Percentiles rank a stretch among this genome's conserved stretches.
These are phyloP conservation scores for Epizoanthus ramosus DNA, from an alignment of 92 coral and sea anemone species.

Conservation along the genomic window DNA sequence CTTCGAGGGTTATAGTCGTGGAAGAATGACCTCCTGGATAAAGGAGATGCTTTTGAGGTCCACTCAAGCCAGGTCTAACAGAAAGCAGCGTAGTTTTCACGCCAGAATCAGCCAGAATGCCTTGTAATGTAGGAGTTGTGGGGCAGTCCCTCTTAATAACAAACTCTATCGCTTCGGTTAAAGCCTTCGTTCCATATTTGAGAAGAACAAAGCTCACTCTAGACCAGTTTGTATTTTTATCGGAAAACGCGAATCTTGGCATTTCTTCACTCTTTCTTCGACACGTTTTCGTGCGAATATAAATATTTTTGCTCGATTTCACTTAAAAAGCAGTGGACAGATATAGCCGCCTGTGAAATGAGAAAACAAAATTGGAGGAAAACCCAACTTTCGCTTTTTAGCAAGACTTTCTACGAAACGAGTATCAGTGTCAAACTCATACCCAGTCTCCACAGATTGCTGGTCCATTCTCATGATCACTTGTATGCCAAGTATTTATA, in stretches of 20 bases:
- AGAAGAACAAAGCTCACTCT: slow-evolving; percentile 7
- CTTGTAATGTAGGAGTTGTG: not conserved
- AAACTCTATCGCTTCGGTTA: slow-evolving; percentile 8
- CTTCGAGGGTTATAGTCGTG: slow-evolving; percentile 11
- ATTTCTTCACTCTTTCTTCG: not conserved
- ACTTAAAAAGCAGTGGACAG: too few species aligned
- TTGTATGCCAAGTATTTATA: too few species aligned
- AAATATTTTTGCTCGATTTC: too few species aligned
- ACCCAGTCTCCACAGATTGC: too few species aligned
- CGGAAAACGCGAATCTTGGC: slow-evolving; percentile 4
- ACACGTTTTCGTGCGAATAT: too few species aligned
- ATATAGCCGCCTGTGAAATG: too few species aligned
- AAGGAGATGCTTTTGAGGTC: slow-evolving; percentile 4
- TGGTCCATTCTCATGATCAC: too few species aligned
- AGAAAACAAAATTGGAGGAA: too few species aligned
- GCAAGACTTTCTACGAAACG: too few species aligned
- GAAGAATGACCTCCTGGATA: slow-evolving; percentile 17
- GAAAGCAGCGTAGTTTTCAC: not conserved
- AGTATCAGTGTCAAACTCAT: too few species aligned
- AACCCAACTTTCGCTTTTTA: too few species aligned
- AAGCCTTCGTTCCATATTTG: slow-evolving; percentile 23
- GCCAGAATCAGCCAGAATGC: slow-evolving; percentile 24
- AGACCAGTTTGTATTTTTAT: slow-evolving; percentile 21
- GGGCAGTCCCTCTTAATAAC: slow-evolving; percentile 35
- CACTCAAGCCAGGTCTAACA: not conserved